Conservation (phyloP, 2,888 invertebrate species). For the Macropis europaea region DNA sequence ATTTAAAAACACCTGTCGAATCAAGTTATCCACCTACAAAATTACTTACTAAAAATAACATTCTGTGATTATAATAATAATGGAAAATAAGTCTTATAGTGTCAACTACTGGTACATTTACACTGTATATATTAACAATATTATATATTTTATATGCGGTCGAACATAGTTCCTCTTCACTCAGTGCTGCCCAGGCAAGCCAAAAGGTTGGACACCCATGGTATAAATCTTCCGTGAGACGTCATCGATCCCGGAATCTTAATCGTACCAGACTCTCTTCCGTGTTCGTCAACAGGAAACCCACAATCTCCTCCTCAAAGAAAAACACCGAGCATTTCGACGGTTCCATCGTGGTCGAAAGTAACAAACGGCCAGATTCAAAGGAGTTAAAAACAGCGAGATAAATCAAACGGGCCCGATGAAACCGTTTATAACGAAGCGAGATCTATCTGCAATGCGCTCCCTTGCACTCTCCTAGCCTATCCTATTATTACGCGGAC, state of each 20-base stretch:
- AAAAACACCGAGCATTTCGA: slow-evolving; percentile 23
- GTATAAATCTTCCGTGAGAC: slow-evolving; percentile 7
- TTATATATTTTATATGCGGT: too few relatives aligned
- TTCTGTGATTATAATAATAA: too few relatives aligned
- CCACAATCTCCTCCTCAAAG: slow-evolving; percentile 2
- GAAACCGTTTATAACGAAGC: slow-evolving; percentile 68
- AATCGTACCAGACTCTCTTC: neutral
- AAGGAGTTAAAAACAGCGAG: slow-evolving; percentile 49
- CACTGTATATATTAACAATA: too few relatives aligned
- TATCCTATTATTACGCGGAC: slow-evolving; percentile 76
- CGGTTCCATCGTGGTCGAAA: neutral
- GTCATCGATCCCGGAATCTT: slow-evolving; percentile 18
- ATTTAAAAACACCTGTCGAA: too few relatives aligned
- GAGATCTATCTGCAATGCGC: slow-evolving; percentile 65
- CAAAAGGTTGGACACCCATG: neutral
- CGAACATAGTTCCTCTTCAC: too few relatives aligned
- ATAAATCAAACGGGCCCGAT: slow-evolving; percentile 68
- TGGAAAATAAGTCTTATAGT: too few relatives aligned
- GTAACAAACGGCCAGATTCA: neutral
- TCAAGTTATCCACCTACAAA: too few relatives aligned
- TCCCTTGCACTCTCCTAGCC: slow-evolving; percentile 59
- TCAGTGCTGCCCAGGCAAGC: neutral
- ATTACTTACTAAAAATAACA: too few relatives aligned
- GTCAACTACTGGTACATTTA: too few relatives aligned
- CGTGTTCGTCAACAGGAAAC: neutral